Conservation (phyloP, 64 coral and sea anemone genomes). For the Dendronephthya gigantea region DNA sequence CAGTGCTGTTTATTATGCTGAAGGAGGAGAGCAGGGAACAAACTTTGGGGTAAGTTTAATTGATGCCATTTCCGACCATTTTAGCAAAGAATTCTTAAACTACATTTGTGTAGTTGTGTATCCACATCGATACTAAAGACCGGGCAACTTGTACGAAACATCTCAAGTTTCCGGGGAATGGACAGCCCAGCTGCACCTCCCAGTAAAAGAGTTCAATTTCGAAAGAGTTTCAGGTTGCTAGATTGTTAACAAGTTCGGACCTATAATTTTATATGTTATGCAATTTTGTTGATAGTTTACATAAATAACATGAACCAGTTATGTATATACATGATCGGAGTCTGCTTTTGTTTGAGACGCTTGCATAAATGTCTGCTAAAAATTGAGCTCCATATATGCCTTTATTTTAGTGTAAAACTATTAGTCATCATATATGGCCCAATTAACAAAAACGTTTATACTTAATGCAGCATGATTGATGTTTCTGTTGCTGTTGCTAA, state of each 20-base stretch:
- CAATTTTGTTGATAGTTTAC: neutral
- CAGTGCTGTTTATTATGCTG: slow-evolving; percentile 89
- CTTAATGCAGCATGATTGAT: neutral
- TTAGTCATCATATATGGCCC: neutral
- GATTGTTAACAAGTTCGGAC: too few relatives aligned
- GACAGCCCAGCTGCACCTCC: too few relatives aligned
- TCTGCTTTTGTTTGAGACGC: neutral
- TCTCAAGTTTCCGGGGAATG: too few relatives aligned
- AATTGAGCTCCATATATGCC: neutral
- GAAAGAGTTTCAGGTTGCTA: too few relatives aligned
- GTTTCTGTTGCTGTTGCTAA: neutral
- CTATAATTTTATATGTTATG: neutral
- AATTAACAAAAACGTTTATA: neutral
- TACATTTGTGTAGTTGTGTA: neutral
- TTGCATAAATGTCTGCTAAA: neutral
- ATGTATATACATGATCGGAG: neutral
- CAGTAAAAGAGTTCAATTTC: too few relatives aligned
- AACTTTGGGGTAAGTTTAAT: slow-evolving; percentile 38
- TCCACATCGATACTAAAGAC: too few relatives aligned
- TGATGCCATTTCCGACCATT: too few relatives aligned
- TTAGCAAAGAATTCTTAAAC: too few relatives aligned
- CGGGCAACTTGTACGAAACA: too few relatives aligned
- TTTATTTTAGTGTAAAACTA: neutral
- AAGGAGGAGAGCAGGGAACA: slow-evolving; percentile 65
- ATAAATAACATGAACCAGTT: neutral